Evolutionary conservation across 2,797 vertebrate genomes (phyloP), one percentile per base, ranked within the genome.

Genomic region (Gila robusta): DNA sequence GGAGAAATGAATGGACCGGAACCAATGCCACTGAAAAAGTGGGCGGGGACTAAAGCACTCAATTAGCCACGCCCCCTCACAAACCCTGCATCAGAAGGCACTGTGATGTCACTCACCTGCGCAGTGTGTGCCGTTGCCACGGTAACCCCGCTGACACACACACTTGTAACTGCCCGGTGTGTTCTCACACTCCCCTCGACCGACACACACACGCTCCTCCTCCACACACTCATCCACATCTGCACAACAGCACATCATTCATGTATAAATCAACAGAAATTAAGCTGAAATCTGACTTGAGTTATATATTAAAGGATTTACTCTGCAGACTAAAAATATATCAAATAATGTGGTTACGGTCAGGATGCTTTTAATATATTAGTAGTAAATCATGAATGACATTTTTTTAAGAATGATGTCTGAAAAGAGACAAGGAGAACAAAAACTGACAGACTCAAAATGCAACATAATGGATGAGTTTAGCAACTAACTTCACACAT

Each of bases 91-190:
- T 89, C 23, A 5, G n/a, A 39, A 77, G 26, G 4, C 35, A 28
- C 17, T 47, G 39, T 28, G 56, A 88, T 91, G 91, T 91, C 87
- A 86, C 90, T 91, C 90, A 96, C 96, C 96, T 94, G 96, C 94
- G 39, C 96, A 97, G 93, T 95, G 93, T 87, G 95, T 95, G 91
- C 96, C 95, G 89, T 96, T 96, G 88, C 96, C 96, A 37, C 81
- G 94, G 94, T 95, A 96, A 92, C 96, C 96, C 3, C 80, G 90
- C 79, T 59, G 92, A 89, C 96, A 97, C 86, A 94, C 93, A 89
- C 96, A 97, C 88, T 93, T 91, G 89, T 95, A 96, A 91, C 96
- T 96, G 73, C 96, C 96, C 0, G 94, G 88, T 1, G 93, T 93
- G 91, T 97, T 97, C 83, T 95, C 93, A 90, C 96, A 97, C 91